Base-by-base conservation (phyloP, 30 jellyfish, hydroid and myxozoan species). In the Aurelia sp. region DNA sequence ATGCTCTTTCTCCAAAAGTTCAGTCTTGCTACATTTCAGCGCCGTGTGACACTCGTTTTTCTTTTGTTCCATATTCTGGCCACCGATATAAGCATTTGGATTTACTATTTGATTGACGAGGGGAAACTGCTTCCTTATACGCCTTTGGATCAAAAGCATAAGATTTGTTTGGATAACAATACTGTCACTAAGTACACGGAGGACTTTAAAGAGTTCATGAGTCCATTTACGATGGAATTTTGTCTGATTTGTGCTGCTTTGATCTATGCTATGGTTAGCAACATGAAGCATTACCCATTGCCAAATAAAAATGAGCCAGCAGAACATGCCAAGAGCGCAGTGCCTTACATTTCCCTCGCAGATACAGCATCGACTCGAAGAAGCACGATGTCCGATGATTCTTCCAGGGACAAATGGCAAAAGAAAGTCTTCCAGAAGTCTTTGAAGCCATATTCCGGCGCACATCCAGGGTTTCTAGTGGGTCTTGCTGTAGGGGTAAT, bases 201-300 rank as follows among this genome's bases (percentile, higher is more conserved):
- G 4, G 73, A 60, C 11, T 59, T 59, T 74, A 21, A 61, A 7
- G 73, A 31, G 23, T 31, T 4, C 19, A 41, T 59, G 30, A 20
- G 73, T 9, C 93, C 93, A 7, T 84, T 84, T 41, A 31, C 86
- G 16, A 50, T 84, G 81, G 93, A 84, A 47, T 84, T 71, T 55
- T 84, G 71, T 16, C 31, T 84, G 60, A 84, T 73, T 27, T 72
- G 68, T 40, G 86, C 93, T 2, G 93, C 87, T 8, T 35, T 84
- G 60, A 71, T 72, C 55, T 72, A 72, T 35, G 65, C 87, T 31
- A 71, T 71, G 72, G 81, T 61, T 58, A 53, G 57, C 58, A 47
- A 50, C 71, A 81, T 55, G 84, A 67, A 81, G 77, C 84, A 44
- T 52, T 73, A 40, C 71, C 37, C 65, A 41, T 15, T 17, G 55